A percentile compares a stretch with the other conserved stretches of the same genome.
phyloP scores from a whole-genome alignment of 2,888 invertebrate genomes.

The Brachyptera putata region DNA sequence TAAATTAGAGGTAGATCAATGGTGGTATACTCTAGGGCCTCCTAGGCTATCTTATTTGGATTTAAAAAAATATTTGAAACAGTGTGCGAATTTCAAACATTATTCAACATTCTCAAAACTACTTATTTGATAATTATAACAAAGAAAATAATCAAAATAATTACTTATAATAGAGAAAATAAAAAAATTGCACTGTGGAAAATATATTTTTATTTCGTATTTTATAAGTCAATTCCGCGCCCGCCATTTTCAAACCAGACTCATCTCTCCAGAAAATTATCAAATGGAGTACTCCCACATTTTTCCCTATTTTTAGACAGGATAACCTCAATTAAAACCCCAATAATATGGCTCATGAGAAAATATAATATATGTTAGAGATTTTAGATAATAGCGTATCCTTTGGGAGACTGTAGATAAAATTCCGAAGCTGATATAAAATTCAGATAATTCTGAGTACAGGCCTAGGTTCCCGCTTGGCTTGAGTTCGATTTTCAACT shows the following conservation, averaged over 20 bases:
- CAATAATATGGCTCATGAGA: constrained; percentile 11
- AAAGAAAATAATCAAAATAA: no score
- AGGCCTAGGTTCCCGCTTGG: constrained; percentile 12
- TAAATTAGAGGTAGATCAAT: no score
- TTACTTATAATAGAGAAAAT: no score
- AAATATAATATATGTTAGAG: constrained; percentile 10
- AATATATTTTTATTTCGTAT: background rate
- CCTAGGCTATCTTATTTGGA: no score
- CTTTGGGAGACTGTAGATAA: constrained; percentile 14
- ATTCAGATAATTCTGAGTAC: constrained; percentile 7
- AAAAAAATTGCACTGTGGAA: no score
- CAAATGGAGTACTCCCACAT: constrained; percentile 26
- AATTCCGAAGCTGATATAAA: constrained; percentile 15
- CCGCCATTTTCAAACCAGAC: constrained; percentile 36
- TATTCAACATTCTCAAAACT: no score
- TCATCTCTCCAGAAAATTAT: constrained; percentile 25
- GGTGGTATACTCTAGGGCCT: no score
- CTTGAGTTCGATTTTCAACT: constrained; percentile 26
- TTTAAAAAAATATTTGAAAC: no score
- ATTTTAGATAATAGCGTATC: background rate
- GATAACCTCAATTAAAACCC: constrained; percentile 9
- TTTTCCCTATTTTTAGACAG: constrained; percentile 33
- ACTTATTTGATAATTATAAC: no score
- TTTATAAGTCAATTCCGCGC: constrained; percentile 31
- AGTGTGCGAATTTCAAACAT: no score